These are phyloP conservation scores for Narcine bancroftii DNA, from an alignment of 2,113 vertebrate genomes.

Conservation along the genomic window DNA sequence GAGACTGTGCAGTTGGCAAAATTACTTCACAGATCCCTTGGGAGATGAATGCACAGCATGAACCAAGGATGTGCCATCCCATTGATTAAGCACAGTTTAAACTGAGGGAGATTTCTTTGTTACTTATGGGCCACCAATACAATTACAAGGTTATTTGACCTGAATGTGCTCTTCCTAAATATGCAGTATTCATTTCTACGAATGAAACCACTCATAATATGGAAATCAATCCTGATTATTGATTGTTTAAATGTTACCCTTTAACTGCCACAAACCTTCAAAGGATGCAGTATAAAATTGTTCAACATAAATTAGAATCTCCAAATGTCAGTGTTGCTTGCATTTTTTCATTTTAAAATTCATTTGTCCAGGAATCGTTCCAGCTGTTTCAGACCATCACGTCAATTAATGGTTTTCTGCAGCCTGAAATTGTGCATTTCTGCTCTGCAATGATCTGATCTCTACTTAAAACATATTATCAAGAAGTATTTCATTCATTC, in stretches of 20 bases:
- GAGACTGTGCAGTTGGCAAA: no score
- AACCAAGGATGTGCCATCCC: no score
- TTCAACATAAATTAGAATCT: not conserved
- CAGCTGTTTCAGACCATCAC: not conserved
- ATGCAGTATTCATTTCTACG: not conserved
- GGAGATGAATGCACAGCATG: no score
- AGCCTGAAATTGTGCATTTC: not conserved
- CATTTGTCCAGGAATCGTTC: not conserved
- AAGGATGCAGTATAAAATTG: not conserved
- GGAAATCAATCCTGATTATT: not conserved
- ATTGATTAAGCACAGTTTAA: not conserved
- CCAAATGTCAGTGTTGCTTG: not conserved
- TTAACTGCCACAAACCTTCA: not conserved
- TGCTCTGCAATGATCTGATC: not conserved
- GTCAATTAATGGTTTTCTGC: not conserved
- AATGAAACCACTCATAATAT: not conserved
- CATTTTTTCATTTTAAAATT: not conserved
- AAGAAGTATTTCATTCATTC: not conserved
- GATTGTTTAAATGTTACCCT: not conserved
- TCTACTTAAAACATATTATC: not conserved
- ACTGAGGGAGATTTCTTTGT: not conserved
- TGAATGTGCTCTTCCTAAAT: not conserved
- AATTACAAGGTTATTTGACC: not conserved
- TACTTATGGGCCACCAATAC: not conserved
- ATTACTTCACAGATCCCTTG: no score